Evolutionary conservation across 2,888 invertebrate genomes (phyloP).

Genomic region (Cephus sareptanus): DNA sequence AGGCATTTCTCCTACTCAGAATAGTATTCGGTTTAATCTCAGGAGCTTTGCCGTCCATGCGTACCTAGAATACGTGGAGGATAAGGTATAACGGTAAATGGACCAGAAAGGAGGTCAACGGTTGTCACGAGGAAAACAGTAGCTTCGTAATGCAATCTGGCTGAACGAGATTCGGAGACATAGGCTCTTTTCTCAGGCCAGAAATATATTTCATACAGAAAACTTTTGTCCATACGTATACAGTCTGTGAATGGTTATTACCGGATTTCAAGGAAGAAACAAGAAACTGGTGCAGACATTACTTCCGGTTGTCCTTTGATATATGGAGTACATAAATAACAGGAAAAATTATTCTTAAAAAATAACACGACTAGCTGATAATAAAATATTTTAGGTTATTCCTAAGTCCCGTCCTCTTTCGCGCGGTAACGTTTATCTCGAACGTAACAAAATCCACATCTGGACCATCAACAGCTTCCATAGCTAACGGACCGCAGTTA

Average conservation of each 20-base stretch:
- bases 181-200: not conserved
- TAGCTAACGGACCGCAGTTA: not conserved
- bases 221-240: not conserved
- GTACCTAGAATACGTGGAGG: not conserved
- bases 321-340: not conserved
- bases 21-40: not conserved
- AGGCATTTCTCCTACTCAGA: not conserved
- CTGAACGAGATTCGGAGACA: not conserved
- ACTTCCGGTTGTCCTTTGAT: not conserved
- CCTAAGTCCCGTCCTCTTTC: not conserved
- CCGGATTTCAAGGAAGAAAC: not conserved
- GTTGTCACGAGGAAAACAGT: not conserved
- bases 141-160: not conserved
- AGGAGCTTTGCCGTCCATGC: not conserved
- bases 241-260: not conserved
- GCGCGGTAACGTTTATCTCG: not conserved
- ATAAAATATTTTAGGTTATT: not conserved
- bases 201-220: not conserved
- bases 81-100: not conserved
- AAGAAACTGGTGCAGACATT: not conserved
- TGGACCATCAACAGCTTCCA: not conserved
- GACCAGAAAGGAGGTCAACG: conserved; percentile 2
- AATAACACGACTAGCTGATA: not conserved
- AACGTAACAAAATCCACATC: not conserved
- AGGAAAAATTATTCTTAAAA: not conserved